Evolutionary conservation across 2,113 vertebrate species (phyloP).

Genomic region (Callaeas wilsoni): DNA sequence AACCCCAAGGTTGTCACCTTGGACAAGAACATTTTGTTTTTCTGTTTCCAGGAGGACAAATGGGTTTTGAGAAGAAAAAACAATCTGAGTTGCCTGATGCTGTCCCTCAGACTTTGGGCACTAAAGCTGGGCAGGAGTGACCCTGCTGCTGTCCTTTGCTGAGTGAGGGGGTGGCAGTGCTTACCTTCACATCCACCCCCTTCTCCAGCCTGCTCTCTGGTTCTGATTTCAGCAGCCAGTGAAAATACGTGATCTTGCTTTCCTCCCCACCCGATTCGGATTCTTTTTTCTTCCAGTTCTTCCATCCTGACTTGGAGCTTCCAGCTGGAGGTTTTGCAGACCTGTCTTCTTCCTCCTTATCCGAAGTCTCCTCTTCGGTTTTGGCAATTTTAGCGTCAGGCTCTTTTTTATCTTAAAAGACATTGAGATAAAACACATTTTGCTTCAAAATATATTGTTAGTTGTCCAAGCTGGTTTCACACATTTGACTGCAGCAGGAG

Average conservation of each 20-base stretch:
- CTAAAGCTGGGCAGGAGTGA: background rate
- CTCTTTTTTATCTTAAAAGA: slow-evolving; percentile 55
- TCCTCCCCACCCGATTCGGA: background rate
- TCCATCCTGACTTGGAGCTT: slow-evolving; percentile 31
- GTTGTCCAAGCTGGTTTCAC: background rate
- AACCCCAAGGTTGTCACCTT: background rate
- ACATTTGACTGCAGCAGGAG: background rate
- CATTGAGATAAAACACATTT: background rate
- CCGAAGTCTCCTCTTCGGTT: background rate
- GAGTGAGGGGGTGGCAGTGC: background rate
- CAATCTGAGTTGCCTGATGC: background rate
- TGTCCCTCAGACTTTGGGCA: background rate
- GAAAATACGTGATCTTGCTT: slow-evolving; percentile 40
- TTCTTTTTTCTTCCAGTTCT: slow-evolving; percentile 25
- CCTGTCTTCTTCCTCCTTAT: slow-evolving; percentile 31
- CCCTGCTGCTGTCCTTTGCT: background rate
- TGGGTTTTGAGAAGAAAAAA: background rate
- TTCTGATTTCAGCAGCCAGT: slow-evolving; percentile 97
- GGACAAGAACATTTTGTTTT: background rate
- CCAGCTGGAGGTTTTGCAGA: background rate
- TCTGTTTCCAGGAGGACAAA: background rate
- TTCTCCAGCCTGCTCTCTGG: slow-evolving; percentile 92
- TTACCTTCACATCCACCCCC: slow-evolving; percentile 90
- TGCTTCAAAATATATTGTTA: background rate
- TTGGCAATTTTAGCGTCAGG: slow-evolving; percentile 57